Conservation (phyloP, 1,140 invertebrate species). For the Coptotermes formosanus region DNA sequence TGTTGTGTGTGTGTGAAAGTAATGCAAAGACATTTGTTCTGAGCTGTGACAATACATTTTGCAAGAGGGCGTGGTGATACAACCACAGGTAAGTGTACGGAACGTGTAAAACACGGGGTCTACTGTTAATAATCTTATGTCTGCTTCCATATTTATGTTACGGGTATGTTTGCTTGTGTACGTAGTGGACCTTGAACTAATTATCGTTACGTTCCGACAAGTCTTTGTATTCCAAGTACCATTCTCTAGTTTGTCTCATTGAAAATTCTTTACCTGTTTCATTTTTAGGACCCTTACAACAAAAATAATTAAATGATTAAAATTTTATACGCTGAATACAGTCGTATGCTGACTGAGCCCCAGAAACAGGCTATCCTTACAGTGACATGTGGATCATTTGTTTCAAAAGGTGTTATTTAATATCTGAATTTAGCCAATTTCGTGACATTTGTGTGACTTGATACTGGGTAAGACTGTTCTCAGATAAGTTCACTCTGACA, state of each 20-base stretch:
- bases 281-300: not conserved
- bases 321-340: too few relatives aligned
- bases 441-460: too few relatives aligned
- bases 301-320: too few relatives aligned
- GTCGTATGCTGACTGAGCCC: too few relatives aligned
- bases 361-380: too few relatives aligned
- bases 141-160: not conserved
- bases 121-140: not conserved
- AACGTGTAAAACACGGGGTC: not conserved
- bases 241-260: not conserved
- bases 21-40: not conserved
- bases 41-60: not conserved
- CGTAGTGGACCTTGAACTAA: not conserved
- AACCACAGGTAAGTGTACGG: not conserved
- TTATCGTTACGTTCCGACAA: not conserved
- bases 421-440: too few relatives aligned
- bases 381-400: too few relatives aligned
- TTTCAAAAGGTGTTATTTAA: too few relatives aligned
- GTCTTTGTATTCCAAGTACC: not conserved
- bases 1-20: constrained; percentile 1
- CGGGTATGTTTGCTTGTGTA: not conserved
- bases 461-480: too few relatives aligned
- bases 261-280: not conserved
- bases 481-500: too few relatives aligned
- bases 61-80: not conserved